Base-by-base conservation (phyloP, 2,797 vertebrate genomes). In the Smutsia gigantea region DNA sequence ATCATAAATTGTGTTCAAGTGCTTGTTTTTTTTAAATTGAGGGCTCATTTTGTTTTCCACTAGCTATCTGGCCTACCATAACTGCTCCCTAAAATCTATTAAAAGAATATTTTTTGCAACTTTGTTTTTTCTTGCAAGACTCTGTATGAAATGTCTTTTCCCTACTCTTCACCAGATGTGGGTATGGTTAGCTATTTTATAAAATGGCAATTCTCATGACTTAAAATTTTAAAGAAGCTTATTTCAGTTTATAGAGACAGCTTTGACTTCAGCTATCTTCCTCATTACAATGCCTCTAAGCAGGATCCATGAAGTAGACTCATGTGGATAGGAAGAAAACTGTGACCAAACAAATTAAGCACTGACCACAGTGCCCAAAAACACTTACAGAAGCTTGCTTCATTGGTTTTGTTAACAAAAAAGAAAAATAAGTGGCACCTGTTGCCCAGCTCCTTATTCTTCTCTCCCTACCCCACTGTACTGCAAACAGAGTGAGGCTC, bases 141-240 rank as follows among this genome's bases (percentile, higher is more conserved):
- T 34, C 17, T 31, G 2, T 69, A 55, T n/a, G 19, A 63, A 69
- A 79, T 39, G 61, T 69, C 63, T 83, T 87, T 72, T 42, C 61
- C 46, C 27, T 89, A 10, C 49, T 39, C 57, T 17, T 79, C 46
- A 59, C 71, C 59, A 66, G 34, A 82, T 0, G 49, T 66, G 6
- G 57, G 77, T 31, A 63, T 55, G 11, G 7, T 71, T 29, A 59
- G 49, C n/a, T 74, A 42, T 46, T 49, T 88, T 55, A 15, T 63
- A 63, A 75, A 64, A 31, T 18, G 71, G 34, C 59, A 69, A 92
- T 57, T 64, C 37, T 29, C 61, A 27, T 42, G 57, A 86, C 61
- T 89, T 81, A 92, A 85, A 68, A 84, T 5, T 55, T 81, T 92
- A 63, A 75, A 81, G 87, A 19, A 57, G 42, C 13, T 75, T 90